Base-by-base conservation (phyloP, 2,797 vertebrate species). In the Gymnodraco acuticeps region DNA sequence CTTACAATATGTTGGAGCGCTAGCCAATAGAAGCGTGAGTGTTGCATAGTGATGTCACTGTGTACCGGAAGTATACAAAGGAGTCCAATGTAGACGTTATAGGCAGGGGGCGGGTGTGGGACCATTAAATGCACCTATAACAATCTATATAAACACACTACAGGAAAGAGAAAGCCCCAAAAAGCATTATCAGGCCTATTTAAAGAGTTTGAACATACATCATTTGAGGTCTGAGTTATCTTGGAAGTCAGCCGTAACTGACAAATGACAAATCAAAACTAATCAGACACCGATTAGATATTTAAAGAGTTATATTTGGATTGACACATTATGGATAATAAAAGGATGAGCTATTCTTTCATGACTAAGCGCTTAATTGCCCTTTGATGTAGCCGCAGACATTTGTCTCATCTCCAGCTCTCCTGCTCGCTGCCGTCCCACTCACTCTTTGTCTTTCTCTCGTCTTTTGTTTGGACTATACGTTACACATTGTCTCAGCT, bases 361-460 rank as follows among this genome's bases (percentile, higher is more conserved):
- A 83, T 86, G 86, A 89, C 81, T 80, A 65, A 88, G 86, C 50
- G 0, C 20, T 78, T 88, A 86, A 87, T 86, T 87, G 75, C 59
- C 55, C 79, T 85, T 81, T 85, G 5, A 15, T 74, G 66, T 64
- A 46, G 56, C 71, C 15, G 46, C 81, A 91, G 86, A 92, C 87
- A 70, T 83, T 88, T 86, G 83, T 89, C 81, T 89, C 80, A 80
- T 88, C 83, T 85, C 73, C 76, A 78, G 61, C 80, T 87, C 75
- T 85, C 66, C 64, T 20, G 47, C 68, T 88, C 77, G 2, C 76
- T 75, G 61, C 46, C 63, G 50, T 87, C 90, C 87, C 85, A 86
- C 87, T 87, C 80, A 42, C 76, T 83, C 66, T 82, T 83, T 82
- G 64, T 81, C 70, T 85, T 83, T 77, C 66, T 75, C 68, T 81